Evolutionary conservation across 2,113 vertebrate genomes (phyloP), one percentile per base, ranked within the genome.

Genomic region (Nothocercus julius): DNA sequence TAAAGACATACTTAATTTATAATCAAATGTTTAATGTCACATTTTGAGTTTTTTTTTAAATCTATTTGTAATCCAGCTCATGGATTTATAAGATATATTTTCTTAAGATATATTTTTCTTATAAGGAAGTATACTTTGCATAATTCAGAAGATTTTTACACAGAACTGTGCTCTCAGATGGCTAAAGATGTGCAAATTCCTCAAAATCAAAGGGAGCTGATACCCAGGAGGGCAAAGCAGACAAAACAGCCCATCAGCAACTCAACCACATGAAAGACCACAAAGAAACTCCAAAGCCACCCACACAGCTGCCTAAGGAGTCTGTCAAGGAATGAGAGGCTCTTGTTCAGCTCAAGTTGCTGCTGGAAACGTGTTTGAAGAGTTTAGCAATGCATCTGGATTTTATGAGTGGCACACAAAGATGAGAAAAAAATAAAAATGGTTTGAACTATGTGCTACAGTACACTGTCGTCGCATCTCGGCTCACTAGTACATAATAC

Each of bases 201-300:
- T 96, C 94, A 95, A 91, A 96, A 96, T 96, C 95, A 93, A 95
- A 97, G 85, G 36, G 54, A 94, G 85, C 80, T 93, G 96, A 96
- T 98, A 87, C 94, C 92, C 90, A 72, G 79, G 84, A 87, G 90
- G 92, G 91, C 68, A 91, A 95, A 95, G 94, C 92, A 92, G 92
- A 95, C 93, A 95, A 95, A 97, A 97, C 82, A 97, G 91, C 81
- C 92, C 89, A 96, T 96, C 94, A 96, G 90, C 96, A 96, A 94
- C 84, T 87, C 89, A 97, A 24, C 89, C 96, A 98, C 97, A 98
- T 96, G 93, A 98, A 98, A 97, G 96, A 91, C 51, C 89, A 93
- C 86, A 82, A 79, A 82, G 67, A 88, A 92, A 85, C 73, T 77
- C 95, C 75, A 67, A 91, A 97, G 89, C 96, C 96, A 97, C 95